Evolutionary conservation across 2,113 vertebrate genomes (phyloP), one percentile per base, ranked within the genome.

Genomic region (Gymnarchus niloticus): DNA sequence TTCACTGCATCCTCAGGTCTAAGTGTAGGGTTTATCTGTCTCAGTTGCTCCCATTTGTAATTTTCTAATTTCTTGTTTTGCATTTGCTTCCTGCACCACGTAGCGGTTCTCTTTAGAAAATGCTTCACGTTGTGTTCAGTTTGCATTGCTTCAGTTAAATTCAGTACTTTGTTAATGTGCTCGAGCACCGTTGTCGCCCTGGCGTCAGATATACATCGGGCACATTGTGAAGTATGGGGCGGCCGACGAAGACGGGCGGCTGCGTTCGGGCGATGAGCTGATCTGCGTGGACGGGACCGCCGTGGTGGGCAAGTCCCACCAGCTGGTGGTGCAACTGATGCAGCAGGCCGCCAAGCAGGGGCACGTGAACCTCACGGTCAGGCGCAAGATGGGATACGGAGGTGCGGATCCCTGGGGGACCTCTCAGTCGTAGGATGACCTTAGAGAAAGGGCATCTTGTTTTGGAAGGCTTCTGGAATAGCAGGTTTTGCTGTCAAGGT

Each of bases 251-350:
- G 98, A 99, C 0, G 96, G 98, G 6, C 97, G 98, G 83, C 94
- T 99, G 92, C 94, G 98, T 5, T 99, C 98, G 0, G 98, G 98
- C 0, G 98, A 99, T 61, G 98, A 99, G 80, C 95, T 99, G 87
- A 97, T 97, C 91, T 97, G 96, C 0, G 98, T 99, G 91, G 98
- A 99, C 83, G 98, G 98, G 81, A 99, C 98, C 0, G 96, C 97
- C 0, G 98, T 99, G 76, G 97, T 99, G 52, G 98, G 98, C 23
- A 99, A 99, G 86, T 99, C 98, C 0, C 98, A 99, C 92, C 98
- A 99, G 91, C 96, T 99, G 82, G 98, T 99, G 76, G 97, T 99
- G 88, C 98, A 99, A 86, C 96, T 99, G 86, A 99, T 99, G 98
- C 98, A 99, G 89, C 98, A 99, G 92, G 98, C 98, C 0, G 98